These are phyloP conservation scores for Rhodophaea formosa DNA, from an alignment of 2,888 invertebrate genomes.

Conservation along the genomic window DNA sequence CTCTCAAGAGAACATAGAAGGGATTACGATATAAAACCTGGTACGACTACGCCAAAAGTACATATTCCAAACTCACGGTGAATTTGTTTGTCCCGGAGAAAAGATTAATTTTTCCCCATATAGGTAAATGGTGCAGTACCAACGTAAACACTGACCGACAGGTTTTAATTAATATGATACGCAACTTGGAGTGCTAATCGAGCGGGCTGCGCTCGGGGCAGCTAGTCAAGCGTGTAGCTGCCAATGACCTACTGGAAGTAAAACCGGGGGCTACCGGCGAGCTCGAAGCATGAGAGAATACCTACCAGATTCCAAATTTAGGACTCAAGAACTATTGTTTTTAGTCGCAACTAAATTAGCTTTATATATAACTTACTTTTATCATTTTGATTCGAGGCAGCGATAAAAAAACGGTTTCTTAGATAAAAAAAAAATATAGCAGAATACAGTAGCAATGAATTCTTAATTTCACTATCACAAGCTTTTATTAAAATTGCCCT, in stretches of 20 bases:
- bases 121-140: not conserved
- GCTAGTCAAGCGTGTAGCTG: slow-evolving; percentile 8
- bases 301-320: not conserved
- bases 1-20: too few relatives aligned
- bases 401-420: too few relatives aligned
- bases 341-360: not conserved
- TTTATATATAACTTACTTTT: not conserved
- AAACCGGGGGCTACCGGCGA: slow-evolving; percentile 19
- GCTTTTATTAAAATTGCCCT: too few relatives aligned
- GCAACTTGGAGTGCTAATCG: slow-evolving; percentile 4
- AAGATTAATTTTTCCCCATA: not conserved
- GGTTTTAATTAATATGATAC: slow-evolving; percentile 6
- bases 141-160: slow-evolving; percentile 19
- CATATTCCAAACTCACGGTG: too few relatives aligned
- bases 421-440: too few relatives aligned
- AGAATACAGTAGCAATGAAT: too few relatives aligned
- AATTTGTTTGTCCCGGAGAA: too few relatives aligned
- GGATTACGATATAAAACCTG: too few relatives aligned
- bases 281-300: not conserved
- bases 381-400: too few relatives aligned
- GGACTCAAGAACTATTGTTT: not conserved
- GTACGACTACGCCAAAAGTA: too few relatives aligned
- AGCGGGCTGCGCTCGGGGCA: too few relatives aligned
- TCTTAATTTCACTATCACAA: too few relatives aligned
- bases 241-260: slow-evolving; percentile 16